Base-by-base conservation (phyloP, 2,888 invertebrate genomes). In the Amblyteles armatorius region DNA sequence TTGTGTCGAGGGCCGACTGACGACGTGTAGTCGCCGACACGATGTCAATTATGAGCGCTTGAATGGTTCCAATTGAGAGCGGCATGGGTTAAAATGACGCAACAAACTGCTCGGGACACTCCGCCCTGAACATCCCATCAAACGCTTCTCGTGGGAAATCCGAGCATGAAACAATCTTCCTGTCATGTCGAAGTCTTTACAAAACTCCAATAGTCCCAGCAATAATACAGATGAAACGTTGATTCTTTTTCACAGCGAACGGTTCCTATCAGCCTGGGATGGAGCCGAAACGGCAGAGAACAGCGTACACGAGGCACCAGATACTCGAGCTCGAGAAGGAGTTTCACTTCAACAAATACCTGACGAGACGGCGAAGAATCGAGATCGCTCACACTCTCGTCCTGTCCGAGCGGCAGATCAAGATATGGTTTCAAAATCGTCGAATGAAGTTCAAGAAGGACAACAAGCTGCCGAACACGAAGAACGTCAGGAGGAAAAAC, bases 241-340 rank as follows among this genome's bases (percentile, higher is more conserved):
- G 22, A 67, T 82, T 44, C 29, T 71, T 63, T 63, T 84, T 96
- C 95, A 86, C 96, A 98, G 98, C 97, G 69, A 98, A 97, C 94
- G 98, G 98, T 86, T 96, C 96, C 72, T 98, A 96, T 94, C 97
- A 97, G 94, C 98, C 98, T 9, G 98, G 98, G 84, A 98, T 98
- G 97, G 98, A 99, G 94, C 98, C 98, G 76, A 99, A 99, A 94
- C 96, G 99, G 87, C 99, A 99, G 94, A 96, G 99, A 90, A 99
- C 99, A 89, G 99, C 99, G 86, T 99, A 99, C 95, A 99, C 99
- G 85, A 96, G 99, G 94, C 98, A 99, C 95, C 99, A 99, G 95
- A 99, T 99, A 93, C 95, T 99, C 94, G 99, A 99, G 94, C 95
- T 99, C 92, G 99, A 99, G 94, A 99, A 99, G 94, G 99, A 99